Base-by-base conservation (phyloP, 2,888 invertebrate genomes). In the Dexiosoma caninum region DNA sequence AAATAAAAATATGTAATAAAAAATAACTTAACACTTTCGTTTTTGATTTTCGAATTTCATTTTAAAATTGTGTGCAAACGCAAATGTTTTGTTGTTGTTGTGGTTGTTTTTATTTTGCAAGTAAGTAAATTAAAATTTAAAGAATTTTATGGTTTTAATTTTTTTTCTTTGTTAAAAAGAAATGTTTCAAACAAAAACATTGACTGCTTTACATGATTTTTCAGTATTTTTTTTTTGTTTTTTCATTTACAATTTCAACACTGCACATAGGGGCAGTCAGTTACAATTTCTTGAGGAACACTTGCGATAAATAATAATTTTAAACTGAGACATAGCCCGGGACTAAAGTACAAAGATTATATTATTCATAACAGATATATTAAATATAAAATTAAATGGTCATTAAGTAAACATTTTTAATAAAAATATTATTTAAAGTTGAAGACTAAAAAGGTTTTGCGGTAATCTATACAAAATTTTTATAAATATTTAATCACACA, bases 61-160 rank as follows among this genome's bases (percentile, higher is more conserved):
- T 66, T 30, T 14, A 14, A 46, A 40, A 57, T 57, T 53, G 49
- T 60, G 14, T 51, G 60, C 30, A 12, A 66, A 64, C n/a, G 62
- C 5, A 37, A 37, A 75, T 42, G 16, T 71, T 66, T 40, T 7
- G 27, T 12, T 59, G 9, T n/a, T 57, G 27, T 51, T 59, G 21
- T 21, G 49, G n/a, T 21, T 42, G 32, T 53, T 72, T 5, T 66
- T 19, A 30, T 55, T 60, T 64, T 60, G 46, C 40, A 55, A 69
- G 55, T 53, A 78, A 75, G 70, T 40, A 6, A 72, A 69, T 59
- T 62, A 21, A 74, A 67, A 70, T 80, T 79, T 59, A 82, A 74
- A 57, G 72, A 57, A 76, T 76, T 76, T 67, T 70, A 67, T 14
- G 32, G 77, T 51, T 44, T 55, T 55, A 23, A 12, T 46, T 69